Conservation (phyloP, 2,113 vertebrate genomes). For the Mormoops blainvillei region DNA sequence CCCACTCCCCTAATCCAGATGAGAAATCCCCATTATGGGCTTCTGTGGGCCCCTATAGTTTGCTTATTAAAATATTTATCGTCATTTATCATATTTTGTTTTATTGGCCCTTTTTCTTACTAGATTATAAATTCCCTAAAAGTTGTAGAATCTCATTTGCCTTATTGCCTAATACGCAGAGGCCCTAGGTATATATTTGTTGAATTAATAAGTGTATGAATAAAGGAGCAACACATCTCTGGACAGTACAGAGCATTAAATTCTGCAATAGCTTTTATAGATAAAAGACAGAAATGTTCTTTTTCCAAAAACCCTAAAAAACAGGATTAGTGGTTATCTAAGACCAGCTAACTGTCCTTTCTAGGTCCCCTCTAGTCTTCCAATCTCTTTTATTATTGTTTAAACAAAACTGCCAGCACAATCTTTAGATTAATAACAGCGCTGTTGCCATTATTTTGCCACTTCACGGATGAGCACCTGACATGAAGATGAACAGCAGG, state of each 20-base stretch:
- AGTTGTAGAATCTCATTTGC: neutral
- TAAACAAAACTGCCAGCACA: slow-evolving; percentile 3
- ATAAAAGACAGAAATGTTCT: neutral
- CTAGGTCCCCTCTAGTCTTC: neutral
- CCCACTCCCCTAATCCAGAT: neutral
- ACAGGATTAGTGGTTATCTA: neutral
- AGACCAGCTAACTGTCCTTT: neutral
- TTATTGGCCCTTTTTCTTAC: neutral
- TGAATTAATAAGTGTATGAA: neutral
- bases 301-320: slow-evolving; percentile 1
- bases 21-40: neutral
- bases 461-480: neutral
- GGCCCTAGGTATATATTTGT: neutral
- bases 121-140: neutral
- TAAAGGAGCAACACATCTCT: neutral
- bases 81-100: neutral
- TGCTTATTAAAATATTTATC: neutral
- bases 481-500: neutral
- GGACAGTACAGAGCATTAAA: neutral
- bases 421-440: slow-evolving; percentile 25
- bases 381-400: neutral
- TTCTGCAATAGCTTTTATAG: neutral
- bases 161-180: neutral
- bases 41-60: neutral
- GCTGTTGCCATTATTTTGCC: neutral